Evolutionary conservation across 2,888 invertebrate species (phyloP), one percentile per base, ranked within the genome.

Genomic region (Eucera pruinosa): DNA sequence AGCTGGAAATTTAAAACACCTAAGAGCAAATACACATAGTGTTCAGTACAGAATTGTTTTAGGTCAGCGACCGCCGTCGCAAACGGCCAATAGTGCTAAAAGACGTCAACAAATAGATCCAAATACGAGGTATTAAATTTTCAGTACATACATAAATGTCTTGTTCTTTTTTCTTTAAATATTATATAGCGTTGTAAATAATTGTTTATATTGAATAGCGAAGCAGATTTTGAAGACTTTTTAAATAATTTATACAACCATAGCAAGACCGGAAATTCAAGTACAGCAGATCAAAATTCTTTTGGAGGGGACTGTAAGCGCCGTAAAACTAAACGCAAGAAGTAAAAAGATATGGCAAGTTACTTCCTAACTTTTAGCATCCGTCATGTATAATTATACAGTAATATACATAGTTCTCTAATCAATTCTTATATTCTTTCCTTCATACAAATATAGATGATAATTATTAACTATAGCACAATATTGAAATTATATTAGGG

Each of bases 11-110:
- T 93, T 96, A 85, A 95, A 95, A 87, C 98, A 98, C 93, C 94
- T 98, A 84, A 95, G 97, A 93, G 97, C 98, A 15, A 97, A 98
- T 93, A 96, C 97, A 77, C 98, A 98, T 93, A 95, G 96, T 92
- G 97, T 98, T 78, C 97, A 97, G 92, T 97, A 97, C 92, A 94
- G 97, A 87, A 96, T 97, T 90, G 96, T 97, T 85, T 94, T 96
- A 81, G 96, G 96, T 82, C 95, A 95, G 92, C 94, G 95, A 88
- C 93, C 94, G 78, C 93, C 89, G 13, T 84, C 93, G 30, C 93
- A 93, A 79, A 80, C 86, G 36, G 23, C 82, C 27, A 78, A 39
- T 52, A 80, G 39, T 57, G 84, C 89, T 64, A 90, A 89, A 86
- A 90, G 90, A 81, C 90, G 91, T 73, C 91, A 91, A 67, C 89